Conservation (phyloP, 2,888 invertebrate genomes). For the Caenorhabditis panamensis region DNA sequence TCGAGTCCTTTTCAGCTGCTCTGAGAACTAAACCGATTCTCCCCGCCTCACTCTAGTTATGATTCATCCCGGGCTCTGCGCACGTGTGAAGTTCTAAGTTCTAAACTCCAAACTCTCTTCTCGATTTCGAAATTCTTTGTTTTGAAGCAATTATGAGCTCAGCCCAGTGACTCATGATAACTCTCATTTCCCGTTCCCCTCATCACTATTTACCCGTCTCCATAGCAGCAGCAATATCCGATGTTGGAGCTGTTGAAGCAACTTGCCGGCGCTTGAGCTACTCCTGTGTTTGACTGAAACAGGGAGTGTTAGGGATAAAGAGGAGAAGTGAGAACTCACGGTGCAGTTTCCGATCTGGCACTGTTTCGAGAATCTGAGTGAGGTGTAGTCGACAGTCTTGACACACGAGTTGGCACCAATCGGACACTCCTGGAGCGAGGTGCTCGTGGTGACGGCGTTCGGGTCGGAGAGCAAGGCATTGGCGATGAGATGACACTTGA, state of each 20-base stretch:
- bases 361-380: constrained; percentile 56
- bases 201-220: constrained; percentile 58
- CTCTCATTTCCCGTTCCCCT: too few relatives aligned
- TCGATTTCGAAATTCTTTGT: background rate
- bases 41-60: too few relatives aligned
- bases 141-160: too few relatives aligned
- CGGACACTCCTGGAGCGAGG: constrained; percentile 60
- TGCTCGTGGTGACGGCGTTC: constrained; percentile 49
- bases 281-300: constrained; percentile 44
- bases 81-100: background rate
- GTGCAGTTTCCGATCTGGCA: constrained; percentile 63
- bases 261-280: constrained; percentile 54
- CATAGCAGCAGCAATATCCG: constrained; percentile 59
- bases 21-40: background rate
- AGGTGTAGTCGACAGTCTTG: constrained; percentile 54
- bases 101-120: background rate
- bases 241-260: constrained; percentile 57
- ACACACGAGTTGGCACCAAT: constrained; percentile 60
- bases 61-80: background rate
- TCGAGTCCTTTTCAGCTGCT: background rate
- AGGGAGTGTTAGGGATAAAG: background rate
- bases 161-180: background rate
- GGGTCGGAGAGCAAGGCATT: constrained; percentile 40
- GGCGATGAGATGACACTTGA: constrained; percentile 54
- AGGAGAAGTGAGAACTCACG: constrained; percentile 14